Evolutionary conservation across 1,140 invertebrate species (phyloP), one percentile per base, ranked within the genome.

Genomic region (Maniola jurtina): DNA sequence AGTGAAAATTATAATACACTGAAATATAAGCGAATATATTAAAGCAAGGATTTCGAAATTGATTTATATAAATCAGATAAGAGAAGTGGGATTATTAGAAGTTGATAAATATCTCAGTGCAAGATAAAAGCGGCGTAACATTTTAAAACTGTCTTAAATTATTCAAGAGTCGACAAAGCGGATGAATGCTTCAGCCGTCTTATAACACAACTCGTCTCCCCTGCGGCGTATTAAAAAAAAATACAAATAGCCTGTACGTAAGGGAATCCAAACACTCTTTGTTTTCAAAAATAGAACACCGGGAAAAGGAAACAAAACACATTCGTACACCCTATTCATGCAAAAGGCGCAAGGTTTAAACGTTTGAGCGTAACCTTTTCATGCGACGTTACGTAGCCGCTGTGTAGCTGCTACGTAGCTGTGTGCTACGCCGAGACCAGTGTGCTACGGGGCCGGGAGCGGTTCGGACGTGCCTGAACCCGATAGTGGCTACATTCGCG

Each of bases 281-380:
- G 76, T 82, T 78, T 78, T 76, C 72, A 57, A 83, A 84, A 86
- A 85, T 79, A 78, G 76, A 83, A 75, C 80, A 75, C 73, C 70
- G 74, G 64, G 72, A 79, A 81, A 80, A 80, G 75, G 72, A 84
- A 85, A 84, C 77, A 83, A 84, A 83, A 87, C 79, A 86, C 82
- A 85, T 81, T 82, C 81, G 72, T 77, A 85, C 71, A 1, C 77
- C 75, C 73, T 81, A 83, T 85, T 87, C 81, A 84, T 78, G 79
- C 80, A 84, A 84, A 84, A 86, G 81, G 81, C 85, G 83, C 77
- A 84, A 81, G 76, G 84, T 79, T 82, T 84, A 88, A 86, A 76
- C 82, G 85, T 81, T 83, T 81, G 76, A 83, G 75, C 75, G 76
- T 82, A 84, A 84, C 82, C 82, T 86, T 84, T 86, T 86, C 77